Evolutionary conservation across 92 coral and sea anemone species (phyloP), one percentile per base, ranked within the genome.

Genomic region (Porites evermanni): DNA sequence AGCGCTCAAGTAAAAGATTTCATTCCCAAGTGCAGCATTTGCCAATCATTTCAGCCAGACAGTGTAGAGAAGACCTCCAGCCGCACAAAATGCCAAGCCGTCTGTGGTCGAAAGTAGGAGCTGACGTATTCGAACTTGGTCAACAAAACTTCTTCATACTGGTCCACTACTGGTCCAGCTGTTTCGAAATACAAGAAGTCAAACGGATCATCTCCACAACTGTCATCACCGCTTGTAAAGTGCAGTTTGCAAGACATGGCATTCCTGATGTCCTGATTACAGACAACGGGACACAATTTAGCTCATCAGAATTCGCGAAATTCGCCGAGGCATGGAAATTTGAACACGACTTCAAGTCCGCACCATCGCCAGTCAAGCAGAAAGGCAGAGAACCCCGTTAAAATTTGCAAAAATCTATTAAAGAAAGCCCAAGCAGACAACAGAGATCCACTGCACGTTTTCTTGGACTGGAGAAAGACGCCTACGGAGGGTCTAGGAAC

Each of bases 1-100:
- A 75, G 20, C 9, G 89, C 86, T 9, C 86, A 89, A 53, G 86
- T 85, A 17, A 85, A 74, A 75, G 89, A 85, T 50, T 89, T 8
- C 9, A 47, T 75, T 75, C 52, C 79, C 32, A 54, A 58, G 53
- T 76, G 69, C 54, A 58, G 67, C 67, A 23, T 76, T 29, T 86
- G 90, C 32, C 90, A 79, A 64, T 19, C 74, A 44, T 64, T 38
- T 58, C 90, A 79, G 72, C 90, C 80, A 58, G 69, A 58, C 52
- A 76, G 32, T 58, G 52, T 68, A 6, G 68, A 56, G 80, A 88
- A 70, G 78, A 77, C 32, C 26, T 88, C 78, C 66, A 77, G 56
- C 78, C 88, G 3, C 73, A 88, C 69, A 10, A 67, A 20, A 7
- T 67, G 72, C 50, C 70, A 32, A 19, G 69, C 63, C 84, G 85